Evolutionary conservation across 92 coral and sea anemone genomes (phyloP).

Genomic region (Zoanthus sansibaricus): DNA sequence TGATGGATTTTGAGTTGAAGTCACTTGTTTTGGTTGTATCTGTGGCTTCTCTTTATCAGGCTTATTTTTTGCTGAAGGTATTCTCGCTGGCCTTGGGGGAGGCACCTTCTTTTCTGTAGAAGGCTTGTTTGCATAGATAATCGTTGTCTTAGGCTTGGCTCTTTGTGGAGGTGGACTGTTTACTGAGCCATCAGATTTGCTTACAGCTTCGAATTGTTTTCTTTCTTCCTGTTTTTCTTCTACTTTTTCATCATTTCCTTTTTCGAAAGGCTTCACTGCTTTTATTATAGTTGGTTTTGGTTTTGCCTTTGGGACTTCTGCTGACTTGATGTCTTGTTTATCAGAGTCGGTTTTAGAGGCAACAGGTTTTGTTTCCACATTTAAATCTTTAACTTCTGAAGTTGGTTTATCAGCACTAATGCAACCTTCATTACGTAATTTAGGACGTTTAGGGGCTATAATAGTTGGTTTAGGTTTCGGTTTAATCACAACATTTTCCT

Average conservation of each 20-base stretch:
- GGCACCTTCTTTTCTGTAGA: slow-evolving; percentile 45
- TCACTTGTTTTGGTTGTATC: neutral
- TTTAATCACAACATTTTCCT: neutral
- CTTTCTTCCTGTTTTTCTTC: slow-evolving; percentile 33
- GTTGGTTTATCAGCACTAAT: neutral
- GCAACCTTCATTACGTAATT: neutral
- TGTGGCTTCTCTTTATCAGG: slow-evolving; percentile 2
- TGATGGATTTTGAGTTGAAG: neutral
- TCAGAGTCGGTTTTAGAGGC: slow-evolving; percentile 2
- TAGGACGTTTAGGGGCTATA: slow-evolving; percentile 23
- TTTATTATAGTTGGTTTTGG: slow-evolving; percentile 41
- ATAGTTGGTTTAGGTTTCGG: slow-evolving; percentile 42
- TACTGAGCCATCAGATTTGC: neutral
- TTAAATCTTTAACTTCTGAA: neutral
- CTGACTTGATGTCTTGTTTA: neutral
- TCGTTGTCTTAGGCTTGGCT: slow-evolving; percentile 22
- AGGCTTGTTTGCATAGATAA: slow-evolving; percentile 20
- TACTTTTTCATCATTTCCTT: neutral
- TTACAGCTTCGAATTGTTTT: neutral
- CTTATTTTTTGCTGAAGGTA: slow-evolving; percentile 20
- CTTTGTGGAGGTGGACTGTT: slow-evolving; percentile 21
- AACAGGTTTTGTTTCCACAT: neutral
- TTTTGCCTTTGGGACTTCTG: slow-evolving; percentile 10
- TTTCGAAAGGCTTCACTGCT: slow-evolving; percentile 22
- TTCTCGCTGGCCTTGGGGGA: slow-evolving; percentile 65